Evolutionary conservation across 2,888 invertebrate genomes (phyloP).

Genomic region (Acronicta aceris): DNA sequence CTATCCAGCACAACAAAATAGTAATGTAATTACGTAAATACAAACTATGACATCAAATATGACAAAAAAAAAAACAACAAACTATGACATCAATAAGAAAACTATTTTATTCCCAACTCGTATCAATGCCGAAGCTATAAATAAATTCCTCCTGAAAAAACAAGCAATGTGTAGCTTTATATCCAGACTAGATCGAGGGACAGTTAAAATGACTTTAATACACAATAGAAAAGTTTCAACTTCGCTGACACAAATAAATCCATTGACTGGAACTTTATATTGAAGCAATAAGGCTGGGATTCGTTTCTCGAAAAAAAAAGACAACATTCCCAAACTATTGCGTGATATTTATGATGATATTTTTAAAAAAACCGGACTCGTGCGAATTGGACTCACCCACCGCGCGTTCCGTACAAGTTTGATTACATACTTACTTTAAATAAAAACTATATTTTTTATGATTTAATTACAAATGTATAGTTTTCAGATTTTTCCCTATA

Average conservation of each 20-base stretch:
- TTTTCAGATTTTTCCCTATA: no score
- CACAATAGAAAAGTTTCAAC: constrained; percentile 32
- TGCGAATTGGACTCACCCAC: no score
- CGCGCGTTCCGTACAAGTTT: no score
- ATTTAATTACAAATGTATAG: no score
- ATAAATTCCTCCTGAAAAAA: constrained; percentile 21
- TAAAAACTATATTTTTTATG: no score
- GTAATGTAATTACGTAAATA: no score
- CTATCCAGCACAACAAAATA: no score
- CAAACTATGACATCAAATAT: no score
- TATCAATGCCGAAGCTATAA: constrained; percentile 31
- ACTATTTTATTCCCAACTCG: constrained; percentile 6
- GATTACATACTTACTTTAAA: no score
- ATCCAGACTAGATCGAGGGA: constrained; percentile 27
- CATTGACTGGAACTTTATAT: constrained; percentile 27
- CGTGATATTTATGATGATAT: background rate
- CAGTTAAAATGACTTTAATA: constrained; percentile 34
- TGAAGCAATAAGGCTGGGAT: constrained; percentile 17
- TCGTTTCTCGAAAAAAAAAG: constrained; percentile 13
- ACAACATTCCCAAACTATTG: constrained; percentile 19
- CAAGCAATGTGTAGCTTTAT: constrained; percentile 9
- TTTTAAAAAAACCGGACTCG: constrained; percentile 5
- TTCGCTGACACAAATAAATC: constrained; percentile 37
- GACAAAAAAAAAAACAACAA: no score
- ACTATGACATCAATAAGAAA: no score